A percentile compares a stretch with the other conserved stretches of the same genome.
These are phyloP conservation scores for Drosophila funebris DNA, from an alignment of 1,140 invertebrate genomes.

Conservation along the genomic window DNA sequence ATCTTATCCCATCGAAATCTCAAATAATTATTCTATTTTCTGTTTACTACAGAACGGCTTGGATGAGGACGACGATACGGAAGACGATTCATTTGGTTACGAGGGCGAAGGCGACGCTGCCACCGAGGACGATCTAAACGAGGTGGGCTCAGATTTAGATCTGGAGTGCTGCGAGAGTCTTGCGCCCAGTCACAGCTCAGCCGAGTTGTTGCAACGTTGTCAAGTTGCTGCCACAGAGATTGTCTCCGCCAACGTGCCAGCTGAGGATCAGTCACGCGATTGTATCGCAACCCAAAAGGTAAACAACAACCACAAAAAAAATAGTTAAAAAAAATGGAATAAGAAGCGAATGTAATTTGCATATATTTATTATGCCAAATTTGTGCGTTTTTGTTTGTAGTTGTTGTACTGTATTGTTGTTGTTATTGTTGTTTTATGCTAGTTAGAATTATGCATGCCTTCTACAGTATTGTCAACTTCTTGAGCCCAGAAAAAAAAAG, in stretches of 20 bases:
- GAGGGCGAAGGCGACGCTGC: constrained; percentile 62
- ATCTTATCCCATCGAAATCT: background rate
- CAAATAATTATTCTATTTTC: background rate
- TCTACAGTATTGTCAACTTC: constrained; percentile 70
- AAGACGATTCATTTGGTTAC: constrained; percentile 73
- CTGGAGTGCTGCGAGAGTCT: constrained; percentile 60
- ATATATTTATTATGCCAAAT: constrained; percentile 37
- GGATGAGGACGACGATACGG: constrained; percentile 72
- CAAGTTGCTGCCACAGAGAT: constrained; percentile 59
- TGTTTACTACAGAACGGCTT: constrained; percentile 56
- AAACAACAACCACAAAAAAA: constrained; percentile 17
- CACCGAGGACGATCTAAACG: constrained; percentile 80
- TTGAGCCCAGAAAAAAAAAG: constrained; percentile 23
- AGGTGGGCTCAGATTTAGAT: constrained; percentile 75
- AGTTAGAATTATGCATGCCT: constrained; percentile 46
- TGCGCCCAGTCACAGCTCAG: constrained; percentile 24
- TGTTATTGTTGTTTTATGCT: constrained; percentile 37
- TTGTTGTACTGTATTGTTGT: constrained; percentile 37
- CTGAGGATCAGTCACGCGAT: constrained; percentile 72
- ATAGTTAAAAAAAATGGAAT: background rate
- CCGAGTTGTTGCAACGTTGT: constrained; percentile 50
- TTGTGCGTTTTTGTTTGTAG: constrained; percentile 31
- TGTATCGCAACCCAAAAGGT: constrained; percentile 81
- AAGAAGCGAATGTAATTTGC: constrained; percentile 27
- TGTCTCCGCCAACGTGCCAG: constrained; percentile 33